A percentile compares a stretch with the other conserved stretches of the same genome.
phyloP scores from a whole-genome alignment of 2,113 vertebrate genomes.

The Sylvia atricapilla region DNA sequence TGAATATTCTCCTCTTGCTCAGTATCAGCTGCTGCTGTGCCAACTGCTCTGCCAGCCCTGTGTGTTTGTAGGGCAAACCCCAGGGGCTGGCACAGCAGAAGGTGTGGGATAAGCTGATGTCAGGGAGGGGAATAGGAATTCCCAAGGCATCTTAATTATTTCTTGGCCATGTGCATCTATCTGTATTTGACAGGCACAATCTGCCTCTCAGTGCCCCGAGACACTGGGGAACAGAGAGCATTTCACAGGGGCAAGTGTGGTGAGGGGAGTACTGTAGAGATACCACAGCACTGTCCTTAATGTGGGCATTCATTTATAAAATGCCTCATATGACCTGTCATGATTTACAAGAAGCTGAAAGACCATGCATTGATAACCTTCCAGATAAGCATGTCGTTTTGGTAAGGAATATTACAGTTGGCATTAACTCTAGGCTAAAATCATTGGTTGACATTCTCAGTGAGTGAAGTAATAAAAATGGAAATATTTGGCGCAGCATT shows the following conservation, averaged over 20 bases:
- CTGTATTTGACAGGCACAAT: not conserved
- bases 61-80: not conserved
- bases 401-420: slow-evolving; percentile 33
- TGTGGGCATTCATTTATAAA: not conserved
- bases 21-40: not conserved
- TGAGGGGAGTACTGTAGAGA: not conserved
- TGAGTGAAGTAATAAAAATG: slow-evolving; percentile 61
- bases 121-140: not conserved
- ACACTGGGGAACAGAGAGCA: not conserved
- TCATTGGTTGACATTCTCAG: slow-evolving; percentile 46
- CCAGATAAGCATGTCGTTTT: slow-evolving; percentile 36
- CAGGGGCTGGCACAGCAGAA: not conserved
- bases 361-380: slow-evolving; percentile 13
- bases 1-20: not conserved
- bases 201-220: not conserved
- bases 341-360: slow-evolving; percentile 50
- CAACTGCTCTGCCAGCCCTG: not conserved
- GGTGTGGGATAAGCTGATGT: not conserved
- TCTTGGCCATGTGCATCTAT: not conserved
- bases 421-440: slow-evolving; percentile 30
- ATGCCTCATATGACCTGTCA: not conserved
- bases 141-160: not conserved
- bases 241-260: not conserved
- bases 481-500: slow-evolving; percentile 40
- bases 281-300: not conserved